phyloP scores from a whole-genome alignment of 30 jellyfish, hydroid and myxozoan genomes.

The Hydra vulgaris region DNA sequence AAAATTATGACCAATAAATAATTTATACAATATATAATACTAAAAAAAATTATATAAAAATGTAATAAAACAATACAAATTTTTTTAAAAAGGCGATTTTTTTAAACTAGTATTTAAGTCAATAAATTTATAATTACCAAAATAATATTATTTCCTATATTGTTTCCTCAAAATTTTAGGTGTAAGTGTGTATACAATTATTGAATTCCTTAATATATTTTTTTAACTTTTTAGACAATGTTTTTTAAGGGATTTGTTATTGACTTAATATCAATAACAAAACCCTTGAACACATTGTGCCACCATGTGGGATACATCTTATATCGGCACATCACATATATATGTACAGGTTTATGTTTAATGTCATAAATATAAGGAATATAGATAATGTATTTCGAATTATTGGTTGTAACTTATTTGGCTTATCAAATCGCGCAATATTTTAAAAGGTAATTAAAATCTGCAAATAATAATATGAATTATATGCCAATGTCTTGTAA shows the following conservation, averaged over 20 bases:
- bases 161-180: too few relatives aligned
- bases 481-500: too few relatives aligned
- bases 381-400: constrained; percentile 3
- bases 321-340: constrained; percentile 17
- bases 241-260: neutral
- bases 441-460: constrained; percentile 2
- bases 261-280: too few relatives aligned
- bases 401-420: constrained; percentile 1
- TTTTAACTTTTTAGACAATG: neutral
- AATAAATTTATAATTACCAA: too few relatives aligned
- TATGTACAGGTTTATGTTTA: neutral
- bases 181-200: neutral
- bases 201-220: neutral
- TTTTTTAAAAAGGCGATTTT: too few relatives aligned
- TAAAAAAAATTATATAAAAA: too few relatives aligned
- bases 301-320: constrained; percentile 19
- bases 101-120: neutral
- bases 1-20: constrained; percentile 7
- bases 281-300: too few relatives aligned
- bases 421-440: constrained; percentile 15
- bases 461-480: neutral
- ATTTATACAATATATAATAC: neutral
- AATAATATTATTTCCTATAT: too few relatives aligned
- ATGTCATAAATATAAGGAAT: neutral
- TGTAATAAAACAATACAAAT: too few relatives aligned